Evolutionary conservation across 2,888 invertebrate genomes (phyloP).

Genomic region (Leptinotarsa peninsularis): DNA sequence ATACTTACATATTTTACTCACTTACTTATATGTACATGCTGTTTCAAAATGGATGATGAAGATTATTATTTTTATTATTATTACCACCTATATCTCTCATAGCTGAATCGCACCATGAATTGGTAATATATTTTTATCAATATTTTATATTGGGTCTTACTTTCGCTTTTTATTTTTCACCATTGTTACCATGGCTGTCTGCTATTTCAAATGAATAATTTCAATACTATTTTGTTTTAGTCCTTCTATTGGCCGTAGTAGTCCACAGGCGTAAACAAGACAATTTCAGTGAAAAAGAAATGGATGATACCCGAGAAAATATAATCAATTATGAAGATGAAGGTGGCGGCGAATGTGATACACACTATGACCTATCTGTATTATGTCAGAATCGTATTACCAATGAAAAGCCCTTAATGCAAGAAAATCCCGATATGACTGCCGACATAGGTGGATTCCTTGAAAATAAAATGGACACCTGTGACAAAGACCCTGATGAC

Average conservation of each 20-base stretch:
- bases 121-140: too few relatives aligned
- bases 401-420: slow-evolving; percentile 60
- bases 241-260: slow-evolving; percentile 88
- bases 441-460: slow-evolving; percentile 92
- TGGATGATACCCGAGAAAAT: slow-evolving; percentile 96
- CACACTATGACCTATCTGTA: slow-evolving; percentile 89
- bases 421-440: slow-evolving; percentile 72
- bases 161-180: too few relatives aligned
- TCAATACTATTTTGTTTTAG: slow-evolving; percentile 63
- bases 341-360: slow-evolving; percentile 98
- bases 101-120: too few relatives aligned
- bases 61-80: too few relatives aligned
- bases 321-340: slow-evolving; percentile 98
- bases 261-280: slow-evolving; percentile 90
- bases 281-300: slow-evolving; percentile 89
- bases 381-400: slow-evolving; percentile 67
- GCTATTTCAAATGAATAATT: too few relatives aligned
- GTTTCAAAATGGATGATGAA: too few relatives aligned
- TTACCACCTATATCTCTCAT: too few relatives aligned
- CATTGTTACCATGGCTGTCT: too few relatives aligned
- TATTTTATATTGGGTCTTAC: too few relatives aligned
- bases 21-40: too few relatives aligned
- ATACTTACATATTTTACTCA: too few relatives aligned
- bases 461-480: slow-evolving; percentile 87
- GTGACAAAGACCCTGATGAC: slow-evolving; percentile 94